Evolutionary conservation across 2,888 invertebrate genomes (phyloP), one percentile per base, ranked within the genome.

Genomic region (Parnassius mnemosyne): DNA sequence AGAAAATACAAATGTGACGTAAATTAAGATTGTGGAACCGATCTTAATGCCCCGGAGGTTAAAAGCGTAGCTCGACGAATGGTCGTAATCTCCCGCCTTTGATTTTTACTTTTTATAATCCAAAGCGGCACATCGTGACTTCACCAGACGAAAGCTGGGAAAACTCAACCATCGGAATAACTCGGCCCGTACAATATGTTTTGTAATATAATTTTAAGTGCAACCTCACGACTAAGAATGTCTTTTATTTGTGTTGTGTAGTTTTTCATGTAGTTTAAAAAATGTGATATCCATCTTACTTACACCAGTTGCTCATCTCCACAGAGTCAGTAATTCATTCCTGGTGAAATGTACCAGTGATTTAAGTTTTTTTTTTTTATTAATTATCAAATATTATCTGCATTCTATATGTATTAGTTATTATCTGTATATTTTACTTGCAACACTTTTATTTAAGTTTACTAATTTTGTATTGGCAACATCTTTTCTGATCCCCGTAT

Each of bases 81-180:
- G 53, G 41, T 57, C 43, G 57, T 61, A 61, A 61, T 61, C 57
- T 44, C 42, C 49, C 34, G 44, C 49, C 61, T 53, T 59, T 5
- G 11, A 47, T 63, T 59, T 63, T 54, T 61, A 47, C 49, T 49
- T 57, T 55, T 63, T 63, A 10, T 41, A 34, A 58, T 41, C 44
- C 44, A 53, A 25, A 46, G 50, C 47, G n/a, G 49, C 54, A 20
- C 52, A 9, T 63, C 63, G 63, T 63, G 63, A 59, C 63, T 57
- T 43, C 25, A 44, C 60, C 25, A 16, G 47, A 43, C 53, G 63
- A 54, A 55, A 63, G 46, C 63, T 34, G 53, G 47, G 53, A 42
- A 50, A 54, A 50, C 41, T 50, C 2, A 41, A 41, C 42, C 56
- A 42, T 47, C 46, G 46, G n/a, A 47, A 59, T 41, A 53, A 20